Base-by-base conservation (phyloP, 1,140 invertebrate species). In the Drusus annulatus region DNA sequence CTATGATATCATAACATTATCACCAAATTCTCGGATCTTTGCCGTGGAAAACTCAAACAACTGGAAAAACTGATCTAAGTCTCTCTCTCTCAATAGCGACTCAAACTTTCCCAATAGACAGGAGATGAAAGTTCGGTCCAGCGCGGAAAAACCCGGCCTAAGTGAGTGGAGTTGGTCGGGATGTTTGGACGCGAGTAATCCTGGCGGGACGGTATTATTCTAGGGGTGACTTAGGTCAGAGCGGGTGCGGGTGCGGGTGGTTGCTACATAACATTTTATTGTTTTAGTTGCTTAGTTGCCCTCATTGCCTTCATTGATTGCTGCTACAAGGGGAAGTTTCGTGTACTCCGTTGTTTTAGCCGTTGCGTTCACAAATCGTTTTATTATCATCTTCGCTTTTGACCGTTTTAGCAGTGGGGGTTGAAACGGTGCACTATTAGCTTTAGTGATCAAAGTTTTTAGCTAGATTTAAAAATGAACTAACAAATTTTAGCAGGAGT, bases 181-280 rank as follows among this genome's bases (percentile, higher is more conserved):
- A 10, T 45, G 36, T 45, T 45, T 45, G 36, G 36, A 71, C 23
- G 17, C 45, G 10, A 74, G 69, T 56, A 74, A 52, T 13, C 50
- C n/a, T n/a, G 28, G 65, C 25, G 50, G 50, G 69, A 16, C 54
- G 25, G 19, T 74, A 23, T 74, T 74, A 80, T 78, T 82, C 69
- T 82, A 75, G 65, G 60, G 76, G 77, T 65, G 7, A 54, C 76
- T 78, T 28, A n/a, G 60, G 65, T 60, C 75, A 52, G 69, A 76
- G n/a, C n/a, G n/a, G n/a, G n/a, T n/a, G n/a, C n/a, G n/a, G n/a
- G n/a, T n/a, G 28, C 56, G 15, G 71, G 80, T 74, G 50, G 60
- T 54, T 3, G 50, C 10, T 54, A 82, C 76, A 82, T 82, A 75
- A 76, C 81, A 73, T 82, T 79, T 82, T 82, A 79, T 79, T 79